phyloP scores from a whole-genome alignment of 2,113 vertebrate species.

The Apaloderma vittatum region DNA sequence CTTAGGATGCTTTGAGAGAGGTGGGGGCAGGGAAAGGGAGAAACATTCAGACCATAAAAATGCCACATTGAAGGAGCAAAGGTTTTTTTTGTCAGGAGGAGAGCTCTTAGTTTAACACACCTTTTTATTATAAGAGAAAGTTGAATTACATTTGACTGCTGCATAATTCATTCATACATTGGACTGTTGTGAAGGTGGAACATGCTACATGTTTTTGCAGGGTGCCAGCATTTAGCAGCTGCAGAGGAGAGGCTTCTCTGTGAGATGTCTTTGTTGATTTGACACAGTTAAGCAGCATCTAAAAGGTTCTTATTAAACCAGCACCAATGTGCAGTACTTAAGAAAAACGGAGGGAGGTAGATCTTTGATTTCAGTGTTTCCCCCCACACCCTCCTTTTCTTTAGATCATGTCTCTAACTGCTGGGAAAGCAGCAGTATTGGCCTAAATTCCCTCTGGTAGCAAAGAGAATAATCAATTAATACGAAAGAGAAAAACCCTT shows the following conservation, averaged over 20 bases:
- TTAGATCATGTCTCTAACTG: not conserved
- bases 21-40: not conserved
- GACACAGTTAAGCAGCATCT: not conserved
- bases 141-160: not conserved
- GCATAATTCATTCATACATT: not conserved
- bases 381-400: not conserved
- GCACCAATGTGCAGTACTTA: not conserved
- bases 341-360: not conserved
- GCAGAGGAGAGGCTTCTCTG: not conserved
- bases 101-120: not conserved
- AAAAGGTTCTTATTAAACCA: not conserved
- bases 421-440: slow-evolving; percentile 29
- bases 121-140: not conserved
- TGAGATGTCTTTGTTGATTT: not conserved
- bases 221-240: not conserved
- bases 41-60: not conserved
- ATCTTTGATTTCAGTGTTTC: not conserved
- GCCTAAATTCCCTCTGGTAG: slow-evolving; percentile 38
- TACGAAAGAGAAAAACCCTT: slow-evolving; percentile 34
- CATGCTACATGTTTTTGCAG: not conserved
- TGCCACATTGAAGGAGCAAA: not conserved
- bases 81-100: not conserved
- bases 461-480: slow-evolving; percentile 63
- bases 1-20: not conserved
- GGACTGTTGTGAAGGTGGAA: not conserved